Evolutionary conservation across 1,140 invertebrate genomes (phyloP).

Genomic region (Nebria ingens): DNA sequence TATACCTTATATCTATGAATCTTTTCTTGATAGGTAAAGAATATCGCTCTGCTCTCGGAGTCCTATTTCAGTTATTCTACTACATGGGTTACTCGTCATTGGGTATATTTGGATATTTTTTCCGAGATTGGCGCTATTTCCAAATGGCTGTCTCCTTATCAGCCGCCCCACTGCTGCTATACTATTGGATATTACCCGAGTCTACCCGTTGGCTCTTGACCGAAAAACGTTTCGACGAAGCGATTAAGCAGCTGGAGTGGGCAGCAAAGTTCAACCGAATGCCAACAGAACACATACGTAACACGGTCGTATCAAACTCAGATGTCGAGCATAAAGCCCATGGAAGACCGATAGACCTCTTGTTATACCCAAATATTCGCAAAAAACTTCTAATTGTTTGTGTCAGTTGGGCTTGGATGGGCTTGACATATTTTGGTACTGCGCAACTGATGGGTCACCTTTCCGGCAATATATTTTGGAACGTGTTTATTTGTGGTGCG

Average conservation of each 20-base stretch:
- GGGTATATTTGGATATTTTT: conserved; percentile 48
- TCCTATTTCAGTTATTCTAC: not conserved
- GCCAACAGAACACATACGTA: not conserved
- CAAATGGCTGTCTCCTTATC: conserved; percentile 63
- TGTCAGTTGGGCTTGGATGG: too few species aligned
- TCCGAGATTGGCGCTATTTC: conserved; percentile 58
- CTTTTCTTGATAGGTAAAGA: conserved; percentile 38
- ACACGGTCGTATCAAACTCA: not conserved
- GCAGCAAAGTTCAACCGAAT: conserved; percentile 42
- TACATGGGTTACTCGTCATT: conserved; percentile 44
- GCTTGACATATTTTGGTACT: too few species aligned
- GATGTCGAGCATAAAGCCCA: not conserved
- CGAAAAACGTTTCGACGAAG: conserved; percentile 52
- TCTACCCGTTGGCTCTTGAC: conserved; percentile 72
- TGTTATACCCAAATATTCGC: too few species aligned
- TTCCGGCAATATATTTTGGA: conserved; percentile 35
- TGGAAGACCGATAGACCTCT: too few species aligned
- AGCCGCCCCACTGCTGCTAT: conserved; percentile 53
- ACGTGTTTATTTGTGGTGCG: not conserved
- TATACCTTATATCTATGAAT: not conserved
- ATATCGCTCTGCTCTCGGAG: conserved; percentile 47
- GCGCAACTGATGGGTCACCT: conserved; percentile 26
- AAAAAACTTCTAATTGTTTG: too few species aligned
- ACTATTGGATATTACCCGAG: conserved; percentile 57
- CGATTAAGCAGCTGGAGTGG: conserved; percentile 50